Base-by-base conservation (phyloP, 1,140 invertebrate genomes). In the Procambarus clarkii region DNA sequence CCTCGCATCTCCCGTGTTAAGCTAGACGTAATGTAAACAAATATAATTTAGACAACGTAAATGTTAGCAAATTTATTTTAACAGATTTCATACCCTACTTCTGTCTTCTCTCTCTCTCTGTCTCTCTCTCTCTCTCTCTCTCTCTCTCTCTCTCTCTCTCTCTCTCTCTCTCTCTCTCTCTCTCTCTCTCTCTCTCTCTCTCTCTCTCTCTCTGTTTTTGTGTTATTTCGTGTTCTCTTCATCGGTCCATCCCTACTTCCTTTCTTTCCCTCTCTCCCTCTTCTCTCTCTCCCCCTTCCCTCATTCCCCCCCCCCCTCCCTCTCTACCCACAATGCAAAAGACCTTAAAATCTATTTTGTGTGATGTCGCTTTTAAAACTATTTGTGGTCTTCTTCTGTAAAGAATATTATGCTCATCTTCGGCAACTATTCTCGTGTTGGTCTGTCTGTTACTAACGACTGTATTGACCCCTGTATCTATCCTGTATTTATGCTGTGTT, bases 61-160 rank as follows among this genome's bases (percentile, higher is more conserved):
- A 0, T 34, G 34, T 34, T 34, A 34, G 34, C 34, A 0, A 34
- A 34, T 34, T 34, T 34, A 34, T 34, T 34, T 34, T 34, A 34
- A 34, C 34, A 34, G 34, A 34, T 34, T 34, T 34, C 34, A 34
- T 34, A 1, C 34, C 34, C 34, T 34, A 34, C 34, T 34, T n/a
- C n/a, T n/a, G n/a, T n/a, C n/a, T n/a, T n/a, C n/a, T 8, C 50
- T 54, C 50, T 54, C 50, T 8, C 58, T 69, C 58, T 44, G 18
- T 84, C 58, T 69, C 60, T 64, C 58, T 34, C 58, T 44, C 81
- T 64, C 58, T 80, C 60, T 81, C 69, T 48, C 34, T 46, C 60
- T 60, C 9, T n/a, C 44, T 80, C 21, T 0, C n/a, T 44, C 54
- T 46, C 24, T 50, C 44, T 21, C n/a, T 1, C 46, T 11, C 50